Conservation (phyloP, 2,888 invertebrate species). For the Clivina fossor region DNA sequence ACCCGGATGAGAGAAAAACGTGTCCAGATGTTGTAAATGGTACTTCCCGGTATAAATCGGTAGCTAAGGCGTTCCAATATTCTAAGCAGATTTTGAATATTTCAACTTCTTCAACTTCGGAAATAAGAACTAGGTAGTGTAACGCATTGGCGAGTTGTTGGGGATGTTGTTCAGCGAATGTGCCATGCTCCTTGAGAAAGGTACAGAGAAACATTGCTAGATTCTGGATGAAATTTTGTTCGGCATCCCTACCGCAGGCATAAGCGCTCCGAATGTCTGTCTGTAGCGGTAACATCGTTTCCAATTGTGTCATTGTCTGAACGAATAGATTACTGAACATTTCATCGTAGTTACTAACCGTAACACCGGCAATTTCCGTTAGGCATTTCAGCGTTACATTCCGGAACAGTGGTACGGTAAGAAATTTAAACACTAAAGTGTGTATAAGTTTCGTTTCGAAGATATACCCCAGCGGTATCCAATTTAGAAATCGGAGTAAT, state of each 20-base stretch:
- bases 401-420: conserved; percentile 95
- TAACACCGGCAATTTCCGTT: conserved; percentile 95
- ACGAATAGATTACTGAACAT: conserved; percentile 89
- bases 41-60: conserved; percentile 88
- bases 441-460: conserved; percentile 97
- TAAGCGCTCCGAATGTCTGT: conserved; percentile 95
- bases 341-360: conserved; percentile 86
- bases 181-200: conserved; percentile 95
- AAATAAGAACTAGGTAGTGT: conserved; percentile 86
- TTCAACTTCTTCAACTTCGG: conserved; percentile 98
- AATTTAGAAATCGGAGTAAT: conserved; percentile 92
- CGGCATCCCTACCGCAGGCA: conserved; percentile 89
- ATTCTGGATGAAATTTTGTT: conserved; percentile 99
- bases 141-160: conserved; percentile 79
- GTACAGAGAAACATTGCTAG: conserved; percentile 96
- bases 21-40: conserved; percentile 63
- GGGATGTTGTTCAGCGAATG: conserved; percentile 80
- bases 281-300: conserved; percentile 85
- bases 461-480: conserved; percentile 99
- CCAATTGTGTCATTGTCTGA: conserved; percentile 89
- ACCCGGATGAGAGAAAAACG: conserved; percentile 48
- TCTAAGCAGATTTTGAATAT: conserved; percentile 99
- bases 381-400: conserved; percentile 98
- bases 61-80: conserved; percentile 94
- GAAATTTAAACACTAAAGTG: conserved; percentile 93